phyloP scores from a whole-genome alignment of 2,797 vertebrate species.

The Parotocinclus haroldoi region DNA sequence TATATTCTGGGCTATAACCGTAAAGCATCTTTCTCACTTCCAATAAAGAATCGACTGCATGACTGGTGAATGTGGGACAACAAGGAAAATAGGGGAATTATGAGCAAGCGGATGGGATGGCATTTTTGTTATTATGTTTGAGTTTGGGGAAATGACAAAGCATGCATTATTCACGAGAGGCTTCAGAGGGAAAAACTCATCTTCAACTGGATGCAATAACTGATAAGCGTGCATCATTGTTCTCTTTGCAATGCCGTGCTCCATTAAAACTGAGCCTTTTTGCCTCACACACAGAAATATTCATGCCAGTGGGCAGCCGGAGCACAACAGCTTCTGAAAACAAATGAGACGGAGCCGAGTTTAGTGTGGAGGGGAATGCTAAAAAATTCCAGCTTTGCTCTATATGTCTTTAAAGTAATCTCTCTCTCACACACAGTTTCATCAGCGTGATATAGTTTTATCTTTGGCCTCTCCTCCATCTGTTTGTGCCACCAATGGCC shows the following conservation, averaged over 20 bases:
- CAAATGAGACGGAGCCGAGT: slow-evolving; percentile 47
- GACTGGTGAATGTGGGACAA: slow-evolving; percentile 8
- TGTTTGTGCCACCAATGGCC: slow-evolving; percentile 63
- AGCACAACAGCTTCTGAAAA: slow-evolving; percentile 61
- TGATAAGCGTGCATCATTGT: slow-evolving; percentile 53
- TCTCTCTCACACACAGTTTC: slow-evolving; percentile 56
- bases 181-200: slow-evolving; percentile 10
- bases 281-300: slow-evolving; percentile 61
- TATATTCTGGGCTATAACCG: slow-evolving; percentile 6
- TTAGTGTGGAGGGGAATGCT: slow-evolving; percentile 34
- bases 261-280: slow-evolving; percentile 56
- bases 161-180: slow-evolving; percentile 19
- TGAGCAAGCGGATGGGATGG: slow-evolving; percentile 6
- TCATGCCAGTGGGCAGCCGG: slow-evolving; percentile 65
- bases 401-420: slow-evolving; percentile 66
- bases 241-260: slow-evolving; percentile 41
- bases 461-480: slow-evolving; percentile 57
- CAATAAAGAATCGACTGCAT: slow-evolving; percentile 11
- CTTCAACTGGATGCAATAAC: slow-evolving; percentile 28
- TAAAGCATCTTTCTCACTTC: slow-evolving; percentile 15
- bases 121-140: slow-evolving; percentile 13
- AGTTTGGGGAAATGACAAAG: slow-evolving; percentile 26
- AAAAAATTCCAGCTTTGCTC: slow-evolving; percentile 62
- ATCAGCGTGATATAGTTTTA: slow-evolving; percentile 67
- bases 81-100: slow-evolving; percentile 11